Evolutionary conservation across 2,113 vertebrate species (phyloP).

Genomic region (Etheostoma spectabile): DNA sequence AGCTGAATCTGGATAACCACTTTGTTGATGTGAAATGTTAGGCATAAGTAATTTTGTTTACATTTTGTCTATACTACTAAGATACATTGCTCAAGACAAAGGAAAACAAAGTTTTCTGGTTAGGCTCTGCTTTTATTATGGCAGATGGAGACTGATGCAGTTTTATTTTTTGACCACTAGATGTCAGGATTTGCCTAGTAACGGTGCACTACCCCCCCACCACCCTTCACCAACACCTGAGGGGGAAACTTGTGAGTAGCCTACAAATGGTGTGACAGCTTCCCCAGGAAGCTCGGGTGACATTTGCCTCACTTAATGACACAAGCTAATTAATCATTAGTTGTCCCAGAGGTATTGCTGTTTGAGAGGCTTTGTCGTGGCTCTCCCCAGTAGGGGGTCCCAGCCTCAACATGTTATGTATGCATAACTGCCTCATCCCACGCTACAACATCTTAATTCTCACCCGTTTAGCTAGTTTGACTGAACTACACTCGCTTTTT

Average conservation of each 20-base stretch:
- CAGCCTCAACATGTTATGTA: slow-evolving; percentile 89
- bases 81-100: background rate
- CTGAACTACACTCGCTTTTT: slow-evolving; percentile 71
- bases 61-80: background rate
- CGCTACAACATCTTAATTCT: slow-evolving; percentile 81
- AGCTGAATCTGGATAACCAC: slow-evolving; percentile 31
- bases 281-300: slow-evolving; percentile 93
- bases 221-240: slow-evolving; percentile 69
- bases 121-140: background rate
- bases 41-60: background rate
- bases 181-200: slow-evolving; percentile 89
- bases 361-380: slow-evolving; percentile 91
- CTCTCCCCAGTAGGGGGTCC: slow-evolving; percentile 90
- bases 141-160: slow-evolving; percentile 5
- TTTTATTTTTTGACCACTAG: slow-evolving; percentile 85
- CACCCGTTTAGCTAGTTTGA: slow-evolving; percentile 79
- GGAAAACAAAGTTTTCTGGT: background rate
- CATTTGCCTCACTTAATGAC: slow-evolving; percentile 99
- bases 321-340: slow-evolving; percentile 99
- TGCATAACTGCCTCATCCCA: slow-evolving; percentile 88
- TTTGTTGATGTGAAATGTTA: background rate
- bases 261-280: slow-evolving; percentile 87
- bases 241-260: slow-evolving; percentile 81
- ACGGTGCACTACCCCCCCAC: slow-evolving; percentile 64
- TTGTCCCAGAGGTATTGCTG: slow-evolving; percentile 93